Base-by-base conservation (phyloP, 1,140 invertebrate genomes). In the Papilio glaucus region DNA sequence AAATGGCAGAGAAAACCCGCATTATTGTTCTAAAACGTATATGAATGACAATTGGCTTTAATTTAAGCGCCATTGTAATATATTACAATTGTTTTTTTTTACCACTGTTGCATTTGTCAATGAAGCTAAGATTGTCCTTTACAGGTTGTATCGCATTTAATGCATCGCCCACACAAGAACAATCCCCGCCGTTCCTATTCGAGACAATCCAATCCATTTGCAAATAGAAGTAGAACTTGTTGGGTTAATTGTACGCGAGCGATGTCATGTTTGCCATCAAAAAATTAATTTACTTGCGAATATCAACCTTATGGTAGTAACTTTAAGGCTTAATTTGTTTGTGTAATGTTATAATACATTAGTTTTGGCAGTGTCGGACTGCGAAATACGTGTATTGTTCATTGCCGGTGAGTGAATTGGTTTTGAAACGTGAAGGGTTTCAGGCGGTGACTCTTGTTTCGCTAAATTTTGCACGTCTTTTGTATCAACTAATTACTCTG, bases 121-220 rank as follows among this genome's bases (percentile, higher is more conserved):
- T 65, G 41, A 45, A 37, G 62, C 67, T 12, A 10, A 24, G 29
- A 12, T 69, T 15, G 42, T 42, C 29, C 9, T 62, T 62, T 62
- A 42, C 63, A 67, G 38, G 8, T 21, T 12, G 21, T 69, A 42
- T 69, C 45, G 45, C 15, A 68, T 72, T 72, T 68, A 75, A 75
- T 73, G 74, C 77, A 79, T 76, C 78, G 69, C 77, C 79, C 74
- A 75, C 75, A 77, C 73, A 82, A 81, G 80, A 82, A 82, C 79
- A 85, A 84, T 84, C 77, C 75, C 76, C 72, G 75, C 77, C 75
- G 81, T 80, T 81, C 70, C 75, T 75, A 80, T 84, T 79, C 74
- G 73, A 84, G 77, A 77, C 81, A 84, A 82, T 77, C 82, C 78
- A 84, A 84, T 84, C 82, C 82, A 84, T 84, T 84, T 84, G 80